Base-by-base conservation (phyloP, 2,888 invertebrate species). In the Mamestra brassicae region DNA sequence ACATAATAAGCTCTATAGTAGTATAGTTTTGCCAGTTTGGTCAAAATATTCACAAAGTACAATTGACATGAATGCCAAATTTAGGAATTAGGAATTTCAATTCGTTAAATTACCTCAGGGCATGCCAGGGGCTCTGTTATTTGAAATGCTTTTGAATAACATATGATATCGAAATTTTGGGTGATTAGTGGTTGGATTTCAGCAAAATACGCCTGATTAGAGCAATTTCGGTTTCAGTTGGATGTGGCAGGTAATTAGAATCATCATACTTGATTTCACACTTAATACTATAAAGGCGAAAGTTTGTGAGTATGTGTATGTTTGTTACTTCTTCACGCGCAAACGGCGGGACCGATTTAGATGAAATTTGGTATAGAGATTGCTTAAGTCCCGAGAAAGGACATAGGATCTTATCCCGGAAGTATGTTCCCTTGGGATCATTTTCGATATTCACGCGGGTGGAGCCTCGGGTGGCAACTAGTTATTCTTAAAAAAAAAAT, bases 61-160 rank as follows among this genome's bases (percentile, higher is more conserved):
- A 13, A 50, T 78, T 42, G 13, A 58, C 45, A 36, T 57, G 50
- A 70, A 61, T 38, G 4, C 6, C n/a, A 52, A 47, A 74, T 64
- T 57, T 63, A 58, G 38, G 11, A 58, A 74, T 55, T 61, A 65
- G 64, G 15, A 34, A 52, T 78, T 66, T 47, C 55, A 57, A 34
- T 66, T 45, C 8, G 61, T 55, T 11, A 65, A 15, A 61, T 71
- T 71, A 61, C 34, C 60, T 36, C 0, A 10, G 34, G 50, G 36
- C 62, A 70, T n/a, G 57, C 57, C 15, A n/a, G 55, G 7, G 62
- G n/a, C 15, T 50, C n/a, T 42, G 8, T 57, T 13, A 76, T 64
- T 76, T 58, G 8, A 13, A 74, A 42, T 34, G 6, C 15, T 62
- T 17, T 61, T 52, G 52, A 61, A 13, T 73, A 45, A 17, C 45